A percentile compares a stretch with the other conserved stretches of the same genome.
Evolutionary conservation across 2,113 vertebrate genomes (phyloP).

Genomic region (Galbula dea): DNA sequence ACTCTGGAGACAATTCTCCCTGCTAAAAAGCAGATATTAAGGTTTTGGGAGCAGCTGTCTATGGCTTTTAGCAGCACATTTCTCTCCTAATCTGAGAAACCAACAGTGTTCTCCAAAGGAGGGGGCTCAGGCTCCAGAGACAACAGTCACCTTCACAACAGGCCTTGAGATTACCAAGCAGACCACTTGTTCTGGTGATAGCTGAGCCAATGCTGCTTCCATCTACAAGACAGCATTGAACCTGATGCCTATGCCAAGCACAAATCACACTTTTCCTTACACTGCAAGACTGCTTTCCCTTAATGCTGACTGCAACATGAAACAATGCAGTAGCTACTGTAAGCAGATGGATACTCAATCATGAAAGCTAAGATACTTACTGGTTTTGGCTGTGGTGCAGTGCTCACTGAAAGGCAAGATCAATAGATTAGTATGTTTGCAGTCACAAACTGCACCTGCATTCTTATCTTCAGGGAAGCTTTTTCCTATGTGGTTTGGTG

Average conservation of each 20-base stretch:
- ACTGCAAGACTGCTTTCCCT: neutral
- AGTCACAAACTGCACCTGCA: neutral
- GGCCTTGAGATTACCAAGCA: neutral
- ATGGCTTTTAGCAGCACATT: neutral
- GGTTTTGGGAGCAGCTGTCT: neutral
- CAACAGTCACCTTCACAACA: neutral
- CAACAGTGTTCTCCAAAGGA: neutral
- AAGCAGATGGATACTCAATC: neutral
- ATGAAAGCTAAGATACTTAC: slow-evolving; percentile 74
- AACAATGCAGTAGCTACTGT: neutral
- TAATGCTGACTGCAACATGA: neutral
- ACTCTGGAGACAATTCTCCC: neutral
- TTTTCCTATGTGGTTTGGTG: neutral
- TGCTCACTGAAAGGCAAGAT: slow-evolving; percentile 86
- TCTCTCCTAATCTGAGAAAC: neutral
- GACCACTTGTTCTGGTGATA: neutral
- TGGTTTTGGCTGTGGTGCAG: slow-evolving; percentile 91
- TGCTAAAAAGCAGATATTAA: neutral
- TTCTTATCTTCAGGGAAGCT: neutral
- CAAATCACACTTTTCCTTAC: neutral
- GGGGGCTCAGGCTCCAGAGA: neutral
- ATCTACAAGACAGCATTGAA: neutral
- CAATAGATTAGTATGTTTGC: neutral
- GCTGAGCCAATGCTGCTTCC: neutral
- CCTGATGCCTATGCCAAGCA: neutral